These are phyloP conservation scores for Silurus asotus DNA, from an alignment of 2,113 vertebrate species.

Conservation along the genomic window DNA sequence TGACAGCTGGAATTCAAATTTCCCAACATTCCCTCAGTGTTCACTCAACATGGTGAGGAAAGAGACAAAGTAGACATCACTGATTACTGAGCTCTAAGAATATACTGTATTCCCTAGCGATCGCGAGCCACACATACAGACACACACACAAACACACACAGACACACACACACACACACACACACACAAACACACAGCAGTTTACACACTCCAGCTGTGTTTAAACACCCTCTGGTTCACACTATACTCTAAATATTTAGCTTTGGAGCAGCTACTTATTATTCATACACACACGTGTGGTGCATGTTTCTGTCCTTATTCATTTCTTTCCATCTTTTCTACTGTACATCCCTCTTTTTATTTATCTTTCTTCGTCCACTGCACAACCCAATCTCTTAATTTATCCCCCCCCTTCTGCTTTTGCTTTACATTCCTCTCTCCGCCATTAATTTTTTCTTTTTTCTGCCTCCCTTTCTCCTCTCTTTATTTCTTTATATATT, in stretches of 20 bases:
- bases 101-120: neutral
- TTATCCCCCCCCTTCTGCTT: neutral
- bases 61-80: neutral
- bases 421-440: conserved; percentile 53
- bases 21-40: neutral
- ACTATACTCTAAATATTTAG: conserved; percentile 65
- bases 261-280: conserved; percentile 39
- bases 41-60: neutral
- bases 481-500: neutral
- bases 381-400: neutral
- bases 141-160: conserved; percentile 1
- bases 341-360: conserved; percentile 48
- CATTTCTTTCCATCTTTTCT: conserved; percentile 34
- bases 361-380: conserved; percentile 54
- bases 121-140: too few relatives aligned
- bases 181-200: neutral
- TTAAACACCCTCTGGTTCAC: conserved; percentile 54
- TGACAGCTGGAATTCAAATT: neutral
- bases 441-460: too few relatives aligned
- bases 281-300: conserved; percentile 37
- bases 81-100: neutral
- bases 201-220: conserved; percentile 42
- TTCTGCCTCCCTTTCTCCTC: neutral
- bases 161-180: conserved; percentile 3
- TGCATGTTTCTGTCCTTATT: conserved; percentile 59